Evolutionary conservation across 2,113 vertebrate genomes (phyloP).

Genomic region (Chitala chitala): DNA sequence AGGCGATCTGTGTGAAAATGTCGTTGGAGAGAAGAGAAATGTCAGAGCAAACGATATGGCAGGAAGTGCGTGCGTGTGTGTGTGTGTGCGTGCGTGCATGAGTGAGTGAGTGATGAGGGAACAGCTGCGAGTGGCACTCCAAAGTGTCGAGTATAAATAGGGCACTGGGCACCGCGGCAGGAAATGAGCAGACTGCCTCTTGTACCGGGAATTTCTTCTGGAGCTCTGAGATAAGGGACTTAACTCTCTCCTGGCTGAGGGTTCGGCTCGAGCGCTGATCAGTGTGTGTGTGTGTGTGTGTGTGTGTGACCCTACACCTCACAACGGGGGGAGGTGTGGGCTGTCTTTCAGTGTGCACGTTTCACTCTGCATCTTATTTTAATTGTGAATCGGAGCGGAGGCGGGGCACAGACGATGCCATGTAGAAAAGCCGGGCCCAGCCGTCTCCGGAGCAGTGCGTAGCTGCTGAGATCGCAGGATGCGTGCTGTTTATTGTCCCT

Average conservation of each 20-base stretch:
- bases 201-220: constrained; percentile 90
- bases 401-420: not conserved
- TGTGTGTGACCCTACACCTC: constrained; percentile 13
- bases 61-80: constrained; percentile 76
- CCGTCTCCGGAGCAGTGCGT: no score
- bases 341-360: constrained; percentile 17
- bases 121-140: constrained; percentile 84
- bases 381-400: not conserved
- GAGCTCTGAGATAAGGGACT: constrained; percentile 83
- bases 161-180: constrained; percentile 89
- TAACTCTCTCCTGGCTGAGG: constrained; percentile 75
- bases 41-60: constrained; percentile 69
- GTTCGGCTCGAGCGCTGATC: constrained; percentile 32
- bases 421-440: not conserved
- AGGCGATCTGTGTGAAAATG: constrained; percentile 28
- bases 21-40: constrained; percentile 54
- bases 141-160: constrained; percentile 86
- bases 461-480: constrained; percentile 43
- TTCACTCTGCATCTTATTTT: constrained; percentile 10
- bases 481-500: no score
- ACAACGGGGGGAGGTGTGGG: not conserved
- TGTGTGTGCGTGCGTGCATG: no score
- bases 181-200: constrained; percentile 83
- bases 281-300: constrained; percentile 21
- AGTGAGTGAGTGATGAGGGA: constrained; percentile 82